Base-by-base conservation (phyloP, 2,888 invertebrate species). In the Periphyllus acericola region DNA sequence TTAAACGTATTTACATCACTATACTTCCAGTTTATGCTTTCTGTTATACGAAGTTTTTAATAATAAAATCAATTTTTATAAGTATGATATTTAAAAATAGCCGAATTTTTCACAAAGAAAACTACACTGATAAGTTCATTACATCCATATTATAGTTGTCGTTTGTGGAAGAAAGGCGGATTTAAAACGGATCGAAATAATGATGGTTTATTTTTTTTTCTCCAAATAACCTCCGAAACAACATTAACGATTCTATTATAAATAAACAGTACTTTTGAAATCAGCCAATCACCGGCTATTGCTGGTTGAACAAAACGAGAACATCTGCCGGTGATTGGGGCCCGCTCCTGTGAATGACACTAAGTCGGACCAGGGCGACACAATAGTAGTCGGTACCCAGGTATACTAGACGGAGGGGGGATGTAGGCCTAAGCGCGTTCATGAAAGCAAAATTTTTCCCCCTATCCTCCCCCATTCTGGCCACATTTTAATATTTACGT, bases 321-420 rank as follows among this genome's bases (percentile, higher is more conserved):
- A 87, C 87, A 87, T 87, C 87, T 87, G 87, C 87, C 87, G 40
- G 71, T 80, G 87, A 87, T 87, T 60, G 80, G 74, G 86, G 87
- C 80, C 72, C 25, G 72, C 25, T 80, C 40, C 87, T 87, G 87
- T 80, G 87, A 87, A 87, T 87, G 87, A 87, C 87, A 87, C 87
- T 87, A 87, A 87, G 87, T 87, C 87, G 80, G 71, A 80, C 66
- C 80, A 40, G 78, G 36, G 68, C 78, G 68, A 72, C 86, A 87
- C 79, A 79, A 87, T 80, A 40, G 76, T 52, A 14, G 83, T 71
- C 17, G 32, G 75, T 78, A 71, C 78, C 85, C 86, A 86, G 86
- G 86, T 86, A 86, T 25, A 25, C 32, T 66, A 34, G 40, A 79
- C 52, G 36, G 68, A 79, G 36, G 36, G 71, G 34, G 78, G n/a